Conservation (phyloP, 2,888 invertebrate species). For the Cancer borealis region DNA sequence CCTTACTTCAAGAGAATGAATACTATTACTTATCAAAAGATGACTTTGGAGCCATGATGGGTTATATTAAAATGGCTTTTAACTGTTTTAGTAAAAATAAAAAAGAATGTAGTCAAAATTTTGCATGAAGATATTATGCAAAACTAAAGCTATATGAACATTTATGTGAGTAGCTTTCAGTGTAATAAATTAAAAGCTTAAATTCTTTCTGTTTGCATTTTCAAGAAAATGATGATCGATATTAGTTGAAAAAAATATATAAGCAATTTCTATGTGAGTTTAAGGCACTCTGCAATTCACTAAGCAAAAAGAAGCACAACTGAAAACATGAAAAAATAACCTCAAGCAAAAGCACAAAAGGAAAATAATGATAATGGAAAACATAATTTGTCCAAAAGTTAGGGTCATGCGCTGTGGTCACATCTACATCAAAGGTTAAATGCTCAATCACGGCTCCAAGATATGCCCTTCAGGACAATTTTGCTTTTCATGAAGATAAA, state of each 20-base stretch:
- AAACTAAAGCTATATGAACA: background rate
- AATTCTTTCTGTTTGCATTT: background rate
- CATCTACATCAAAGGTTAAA: conserved; percentile 38
- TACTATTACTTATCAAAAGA: background rate
- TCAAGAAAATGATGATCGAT: conserved; percentile 12
- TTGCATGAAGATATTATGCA: conserved; percentile 28
- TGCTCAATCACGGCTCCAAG: conserved; percentile 63
- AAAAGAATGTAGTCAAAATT: background rate
- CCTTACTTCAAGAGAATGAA: conserved; percentile 16
- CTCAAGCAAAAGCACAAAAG: background rate
- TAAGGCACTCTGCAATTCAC: background rate
- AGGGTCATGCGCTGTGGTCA: background rate
- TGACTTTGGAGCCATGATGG: conserved; percentile 63
- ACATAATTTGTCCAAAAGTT: background rate
- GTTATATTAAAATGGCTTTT: background rate
- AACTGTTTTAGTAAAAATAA: conserved; percentile 28
- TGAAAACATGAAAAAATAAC: conserved; percentile 31
- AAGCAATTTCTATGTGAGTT: conserved; percentile 26
- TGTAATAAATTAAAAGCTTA: background rate
- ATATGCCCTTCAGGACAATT: conserved; percentile 18
- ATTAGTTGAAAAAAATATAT: conserved; percentile 54
- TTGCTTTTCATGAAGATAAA: background rate
- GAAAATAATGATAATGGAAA: conserved; percentile 24
- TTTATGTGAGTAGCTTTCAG: background rate
- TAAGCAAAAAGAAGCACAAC: conserved; percentile 48